Conservation (phyloP, 2,797 vertebrate genomes). For the Aeoliscus strigatus region DNA sequence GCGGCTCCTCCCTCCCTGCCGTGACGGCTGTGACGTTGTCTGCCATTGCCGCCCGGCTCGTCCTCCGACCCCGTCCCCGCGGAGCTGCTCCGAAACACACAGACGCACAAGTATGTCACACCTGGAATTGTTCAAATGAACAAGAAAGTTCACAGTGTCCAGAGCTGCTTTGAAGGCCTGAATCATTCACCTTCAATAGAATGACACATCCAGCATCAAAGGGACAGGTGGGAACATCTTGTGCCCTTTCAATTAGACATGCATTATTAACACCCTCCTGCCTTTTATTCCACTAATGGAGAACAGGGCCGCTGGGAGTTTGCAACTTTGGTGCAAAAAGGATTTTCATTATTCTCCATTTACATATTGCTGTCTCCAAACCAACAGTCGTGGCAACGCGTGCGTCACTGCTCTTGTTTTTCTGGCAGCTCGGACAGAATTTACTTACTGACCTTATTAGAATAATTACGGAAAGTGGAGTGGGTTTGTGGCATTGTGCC, state of each 20-base stretch:
- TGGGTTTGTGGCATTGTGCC: conserved; percentile 14
- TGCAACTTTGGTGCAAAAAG: conserved; percentile 37
- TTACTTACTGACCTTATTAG: conserved; percentile 42
- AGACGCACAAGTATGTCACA: background rate
- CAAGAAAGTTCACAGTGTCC: background rate
- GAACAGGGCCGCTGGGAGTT: conserved; percentile 29
- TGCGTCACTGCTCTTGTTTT: conserved; percentile 14
- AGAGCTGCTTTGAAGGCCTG: conserved; percentile 44
- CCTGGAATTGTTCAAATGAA: conserved; percentile 2
- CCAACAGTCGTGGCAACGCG: too few species aligned
- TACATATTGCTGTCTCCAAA: too few species aligned
- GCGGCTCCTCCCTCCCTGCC: conserved; percentile 71
- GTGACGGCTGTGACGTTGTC: conserved; percentile 76
- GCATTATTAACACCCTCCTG: conserved; percentile 42
- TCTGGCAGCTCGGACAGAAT: conserved; percentile 8
- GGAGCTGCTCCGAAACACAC: conserved; percentile 46
- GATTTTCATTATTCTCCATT: conserved; percentile 54
- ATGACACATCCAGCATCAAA: conserved; percentile 53
- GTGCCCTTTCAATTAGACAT: conserved; percentile 50
- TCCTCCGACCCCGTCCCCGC: conserved; percentile 75
- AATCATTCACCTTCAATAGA: conserved; percentile 53
- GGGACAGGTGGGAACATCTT: conserved; percentile 50
- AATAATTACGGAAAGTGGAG: conserved; percentile 51
- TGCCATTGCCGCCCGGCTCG: conserved; percentile 66
- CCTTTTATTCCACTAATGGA: conserved; percentile 45